These are phyloP conservation scores for Dynastes tityus DNA, from an alignment of 2,888 invertebrate genomes.

Conservation along the genomic window DNA sequence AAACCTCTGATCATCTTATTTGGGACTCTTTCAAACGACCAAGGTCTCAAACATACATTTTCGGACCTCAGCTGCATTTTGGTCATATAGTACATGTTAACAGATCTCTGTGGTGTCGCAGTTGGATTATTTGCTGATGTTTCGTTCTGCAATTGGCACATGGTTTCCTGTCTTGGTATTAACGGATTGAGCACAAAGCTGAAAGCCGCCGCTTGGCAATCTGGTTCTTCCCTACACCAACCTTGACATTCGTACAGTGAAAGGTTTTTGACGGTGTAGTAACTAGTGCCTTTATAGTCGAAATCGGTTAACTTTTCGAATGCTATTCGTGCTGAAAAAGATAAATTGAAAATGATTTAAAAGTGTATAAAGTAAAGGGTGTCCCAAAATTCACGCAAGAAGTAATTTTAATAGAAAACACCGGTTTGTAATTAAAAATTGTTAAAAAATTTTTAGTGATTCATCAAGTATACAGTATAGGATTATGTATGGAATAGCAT, in stretches of 20 bases:
- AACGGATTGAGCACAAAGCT: slow-evolving; percentile 94
- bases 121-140: slow-evolving; percentile 92
- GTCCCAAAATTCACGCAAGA: no score
- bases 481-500: no score
- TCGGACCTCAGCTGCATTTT: slow-evolving; percentile 92
- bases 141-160: slow-evolving; percentile 93
- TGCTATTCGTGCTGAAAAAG: slow-evolving; percentile 83
- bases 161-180: slow-evolving; percentile 92
- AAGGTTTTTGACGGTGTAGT: slow-evolving; percentile 93
- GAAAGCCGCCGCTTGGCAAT: slow-evolving; percentile 93
- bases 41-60: slow-evolving; percentile 91
- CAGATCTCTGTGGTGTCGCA: slow-evolving; percentile 86
- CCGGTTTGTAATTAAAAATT: no score
- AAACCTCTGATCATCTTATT: slow-evolving; percentile 92
- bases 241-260: slow-evolving; percentile 95
- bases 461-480: no score
- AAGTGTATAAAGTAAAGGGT: no score
- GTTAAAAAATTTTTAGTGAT: no score
- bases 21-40: slow-evolving; percentile 95
- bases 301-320: slow-evolving; percentile 95
- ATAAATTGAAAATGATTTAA: neutral
- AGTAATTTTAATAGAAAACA: no score
- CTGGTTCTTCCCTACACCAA: slow-evolving; percentile 94
- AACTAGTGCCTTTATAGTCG: slow-evolving; percentile 92
- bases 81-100: slow-evolving; percentile 96